These are phyloP conservation scores for Axis porcinus DNA, from an alignment of 2,113 vertebrate genomes.

Conservation along the genomic window DNA sequence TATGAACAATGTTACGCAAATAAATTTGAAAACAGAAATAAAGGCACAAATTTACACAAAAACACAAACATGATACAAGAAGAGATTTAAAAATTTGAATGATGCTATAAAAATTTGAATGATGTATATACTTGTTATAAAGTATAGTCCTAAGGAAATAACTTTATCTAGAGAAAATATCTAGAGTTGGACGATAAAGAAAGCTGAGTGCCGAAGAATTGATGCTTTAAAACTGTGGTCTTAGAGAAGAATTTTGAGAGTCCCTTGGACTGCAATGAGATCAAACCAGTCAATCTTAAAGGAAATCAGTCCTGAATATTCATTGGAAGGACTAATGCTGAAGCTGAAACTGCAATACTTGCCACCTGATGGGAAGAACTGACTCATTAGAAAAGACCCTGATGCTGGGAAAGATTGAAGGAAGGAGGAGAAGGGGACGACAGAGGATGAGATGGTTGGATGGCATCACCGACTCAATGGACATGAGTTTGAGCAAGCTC, in stretches of 20 bases:
- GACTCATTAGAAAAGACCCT: background rate
- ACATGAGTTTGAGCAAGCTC: background rate
- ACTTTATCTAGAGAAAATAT: background rate
- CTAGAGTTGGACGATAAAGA: background rate
- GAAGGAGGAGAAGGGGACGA: background rate
- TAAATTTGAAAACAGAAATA: background rate
- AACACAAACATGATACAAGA: background rate
- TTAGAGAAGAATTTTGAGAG: background rate
- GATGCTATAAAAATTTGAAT: background rate
- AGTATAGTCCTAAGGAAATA: background rate
- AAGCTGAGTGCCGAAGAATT: background rate
- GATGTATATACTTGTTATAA: background rate
- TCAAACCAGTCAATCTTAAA: background rate
- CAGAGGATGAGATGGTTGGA: background rate
- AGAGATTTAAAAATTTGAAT: background rate
- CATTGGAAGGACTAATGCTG: background rate
- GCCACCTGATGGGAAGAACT: background rate
- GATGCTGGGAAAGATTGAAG: background rate
- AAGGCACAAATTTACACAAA: background rate
- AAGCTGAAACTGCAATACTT: background rate
- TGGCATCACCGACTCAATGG: rapidly evolving
- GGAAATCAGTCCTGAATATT: background rate
- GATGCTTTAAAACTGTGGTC: background rate
- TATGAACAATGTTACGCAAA: background rate
- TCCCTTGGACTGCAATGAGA: background rate